These are phyloP conservation scores for Pangasius sanitwongsei DNA, from an alignment of 2,797 vertebrate genomes.

Conservation along the genomic window DNA sequence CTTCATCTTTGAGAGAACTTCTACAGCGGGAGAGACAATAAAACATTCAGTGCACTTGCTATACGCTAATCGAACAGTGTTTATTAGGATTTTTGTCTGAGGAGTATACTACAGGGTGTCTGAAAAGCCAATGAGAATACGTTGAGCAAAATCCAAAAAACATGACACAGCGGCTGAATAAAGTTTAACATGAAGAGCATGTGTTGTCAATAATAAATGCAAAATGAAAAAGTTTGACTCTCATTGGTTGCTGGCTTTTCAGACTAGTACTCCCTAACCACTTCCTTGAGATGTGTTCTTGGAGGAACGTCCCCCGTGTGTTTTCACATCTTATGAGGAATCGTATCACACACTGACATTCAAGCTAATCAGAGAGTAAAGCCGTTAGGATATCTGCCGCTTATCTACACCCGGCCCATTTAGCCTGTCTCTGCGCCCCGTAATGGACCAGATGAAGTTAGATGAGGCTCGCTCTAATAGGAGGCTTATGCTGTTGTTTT, in stretches of 20 bases:
- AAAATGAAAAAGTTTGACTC: neutral
- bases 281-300: neutral
- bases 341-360: neutral
- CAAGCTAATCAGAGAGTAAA: neutral
- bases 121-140: too few species aligned
- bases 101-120: too few species aligned
- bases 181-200: neutral
- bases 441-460: slow-evolving; percentile 3
- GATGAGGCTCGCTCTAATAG: neutral
- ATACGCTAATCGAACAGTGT: neutral
- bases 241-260: neutral
- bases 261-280: neutral
- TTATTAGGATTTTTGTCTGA: neutral
- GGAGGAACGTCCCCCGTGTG: neutral
- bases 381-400: too few species aligned
- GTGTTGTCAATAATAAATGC: neutral
- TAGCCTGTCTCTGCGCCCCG: neutral
- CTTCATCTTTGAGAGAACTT: neutral
- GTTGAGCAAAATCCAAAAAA: too few species aligned
- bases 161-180: too few species aligned
- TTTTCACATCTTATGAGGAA: neutral
- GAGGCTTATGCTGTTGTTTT: neutral
- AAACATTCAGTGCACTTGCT: neutral
- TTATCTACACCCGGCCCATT: neutral
- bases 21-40: neutral